Evolutionary conservation across 2,888 invertebrate genomes (phyloP).

Genomic region (Euplexia lucipara): DNA sequence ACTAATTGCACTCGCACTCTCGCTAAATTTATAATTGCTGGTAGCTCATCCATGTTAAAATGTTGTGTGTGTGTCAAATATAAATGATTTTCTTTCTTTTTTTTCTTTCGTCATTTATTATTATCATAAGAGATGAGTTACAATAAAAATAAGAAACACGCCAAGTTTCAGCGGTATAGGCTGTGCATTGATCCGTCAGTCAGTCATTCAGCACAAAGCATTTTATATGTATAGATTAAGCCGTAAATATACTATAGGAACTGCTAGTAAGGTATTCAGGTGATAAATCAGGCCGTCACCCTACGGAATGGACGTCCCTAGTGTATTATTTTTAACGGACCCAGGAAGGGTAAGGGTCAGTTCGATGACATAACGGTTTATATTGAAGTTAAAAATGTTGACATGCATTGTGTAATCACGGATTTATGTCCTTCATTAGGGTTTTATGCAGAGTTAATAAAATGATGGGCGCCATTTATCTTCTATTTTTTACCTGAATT

Average conservation of each 20-base stretch:
- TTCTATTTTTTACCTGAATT: background rate
- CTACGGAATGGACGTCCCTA: background rate
- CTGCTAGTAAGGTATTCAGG: slow-evolving; percentile 12
- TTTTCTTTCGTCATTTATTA: too few species aligned
- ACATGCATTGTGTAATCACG: slow-evolving; percentile 42
- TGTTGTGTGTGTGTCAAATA: too few species aligned
- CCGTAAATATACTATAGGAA: background rate
- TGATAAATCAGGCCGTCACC: slow-evolving; percentile 40
- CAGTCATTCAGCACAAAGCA: too few species aligned
- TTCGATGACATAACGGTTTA: slow-evolving; percentile 54
- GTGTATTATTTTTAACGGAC: slow-evolving; percentile 51
- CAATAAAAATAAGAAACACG: too few species aligned
- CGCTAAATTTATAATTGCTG: too few species aligned
- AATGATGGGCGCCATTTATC: slow-evolving; percentile 11
- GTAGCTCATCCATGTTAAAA: too few species aligned
- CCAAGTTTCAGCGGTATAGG: too few species aligned
- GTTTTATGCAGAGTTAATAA: slow-evolving; percentile 28
- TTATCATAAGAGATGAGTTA: too few species aligned
- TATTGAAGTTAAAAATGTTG: slow-evolving; percentile 56
- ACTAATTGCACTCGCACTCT: too few species aligned
- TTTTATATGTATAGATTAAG: too few species aligned
- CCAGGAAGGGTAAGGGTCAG: slow-evolving; percentile 39
- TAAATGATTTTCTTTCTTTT: too few species aligned
- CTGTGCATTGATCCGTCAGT: too few species aligned
- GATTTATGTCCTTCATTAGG: slow-evolving; percentile 30